Conservation (phyloP, 2,797 vertebrate genomes). For the Nannoperca obscura region DNA sequence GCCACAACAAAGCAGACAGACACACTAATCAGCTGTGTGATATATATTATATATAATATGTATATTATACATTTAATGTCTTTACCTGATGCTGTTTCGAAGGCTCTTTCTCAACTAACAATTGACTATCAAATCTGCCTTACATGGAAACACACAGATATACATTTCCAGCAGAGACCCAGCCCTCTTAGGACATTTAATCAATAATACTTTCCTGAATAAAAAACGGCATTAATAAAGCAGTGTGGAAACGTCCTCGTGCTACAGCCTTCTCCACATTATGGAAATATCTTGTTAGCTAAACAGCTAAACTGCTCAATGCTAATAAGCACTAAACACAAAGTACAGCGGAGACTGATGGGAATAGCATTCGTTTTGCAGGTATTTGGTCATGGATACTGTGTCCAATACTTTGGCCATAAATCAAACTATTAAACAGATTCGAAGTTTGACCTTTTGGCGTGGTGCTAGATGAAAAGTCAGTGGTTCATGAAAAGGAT, state of each 20-base stretch:
- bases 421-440: too few species aligned
- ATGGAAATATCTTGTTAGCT: not conserved
- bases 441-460: not conserved
- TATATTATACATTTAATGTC: not conserved
- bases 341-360: not conserved
- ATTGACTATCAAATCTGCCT: not conserved
- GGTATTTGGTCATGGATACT: not conserved
- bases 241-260: not conserved
- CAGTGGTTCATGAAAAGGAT: not conserved
- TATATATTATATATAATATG: not conserved
- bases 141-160: not conserved
- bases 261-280: not conserved
- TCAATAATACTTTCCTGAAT: not conserved
- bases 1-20: conserved; percentile 12
- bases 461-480: not conserved
- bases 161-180: not conserved
- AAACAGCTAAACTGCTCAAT: too few species aligned
- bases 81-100: not conserved
- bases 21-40: conserved; percentile 9
- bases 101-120: not conserved
- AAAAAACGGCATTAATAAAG: not conserved
- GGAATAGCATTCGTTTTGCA: not conserved
- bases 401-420: too few species aligned
- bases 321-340: not conserved
- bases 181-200: not conserved